Percentiles rank a stretch among this genome's conserved stretches.
Conservation (phyloP, 2,113 vertebrate genomes). For the Plestiodon gilberti region DNA sequence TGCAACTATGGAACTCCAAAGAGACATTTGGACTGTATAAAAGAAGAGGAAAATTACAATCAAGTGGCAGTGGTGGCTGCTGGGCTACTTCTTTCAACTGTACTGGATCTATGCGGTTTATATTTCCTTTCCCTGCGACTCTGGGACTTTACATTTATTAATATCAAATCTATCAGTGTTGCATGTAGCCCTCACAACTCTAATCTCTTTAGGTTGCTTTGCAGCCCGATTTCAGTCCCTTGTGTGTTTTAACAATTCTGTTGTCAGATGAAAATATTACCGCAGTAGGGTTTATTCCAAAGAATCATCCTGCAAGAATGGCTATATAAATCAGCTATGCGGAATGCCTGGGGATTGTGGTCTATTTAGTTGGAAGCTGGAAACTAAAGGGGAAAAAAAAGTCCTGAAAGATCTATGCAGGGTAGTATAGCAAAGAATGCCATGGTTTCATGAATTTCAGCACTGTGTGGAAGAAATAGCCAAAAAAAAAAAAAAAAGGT, state of each 20-base stretch:
- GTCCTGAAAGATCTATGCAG: not conserved
- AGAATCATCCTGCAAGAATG: constrained; percentile 11
- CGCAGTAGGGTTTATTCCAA: constrained; percentile 12
- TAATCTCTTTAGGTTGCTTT: constrained; percentile 18
- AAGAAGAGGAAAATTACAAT: constrained; percentile 2
- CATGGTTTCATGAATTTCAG: not conserved
- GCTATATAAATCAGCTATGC: constrained; percentile 20
- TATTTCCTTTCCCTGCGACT: constrained; percentile 11
- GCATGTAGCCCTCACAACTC: not conserved
- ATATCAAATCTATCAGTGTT: constrained; percentile 14
- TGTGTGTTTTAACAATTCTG: constrained; percentile 29
- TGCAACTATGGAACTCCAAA: not conserved
- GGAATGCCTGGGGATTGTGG: not conserved
- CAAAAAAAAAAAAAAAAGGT: not conserved
- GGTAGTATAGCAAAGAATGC: not conserved
- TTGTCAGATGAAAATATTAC: constrained; percentile 32
- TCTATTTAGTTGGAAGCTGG: constrained; percentile 16
- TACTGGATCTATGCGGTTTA: not conserved
- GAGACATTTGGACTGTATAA: not conserved
- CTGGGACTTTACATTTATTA: constrained; percentile 27
- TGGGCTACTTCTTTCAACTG: constrained; percentile 5
- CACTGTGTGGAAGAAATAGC: not conserved
- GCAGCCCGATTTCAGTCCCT: constrained; percentile 1
- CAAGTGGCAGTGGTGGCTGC: not conserved
- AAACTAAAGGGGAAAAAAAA: not conserved